Conservation (phyloP, 2,888 invertebrate species). For the Troides oblongomaculatus region DNA sequence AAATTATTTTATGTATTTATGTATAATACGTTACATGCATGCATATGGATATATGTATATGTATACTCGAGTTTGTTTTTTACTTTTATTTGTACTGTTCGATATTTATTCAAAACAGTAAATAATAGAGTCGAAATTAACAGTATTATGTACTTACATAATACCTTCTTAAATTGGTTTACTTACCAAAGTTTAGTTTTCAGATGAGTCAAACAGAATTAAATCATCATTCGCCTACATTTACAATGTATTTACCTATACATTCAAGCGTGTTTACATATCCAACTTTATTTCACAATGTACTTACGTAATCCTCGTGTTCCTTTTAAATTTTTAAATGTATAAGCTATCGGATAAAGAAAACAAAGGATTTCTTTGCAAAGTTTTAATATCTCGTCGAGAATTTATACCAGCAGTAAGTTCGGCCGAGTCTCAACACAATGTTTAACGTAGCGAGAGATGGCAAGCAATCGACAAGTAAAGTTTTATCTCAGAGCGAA, state of each 20-base stretch:
- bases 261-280: not conserved
- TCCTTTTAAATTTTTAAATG: not conserved
- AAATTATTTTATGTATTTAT: too few species aligned
- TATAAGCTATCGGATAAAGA: not conserved
- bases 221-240: not conserved
- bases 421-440: not conserved
- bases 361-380: not conserved
- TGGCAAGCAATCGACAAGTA: not conserved
- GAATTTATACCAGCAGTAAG: not conserved
- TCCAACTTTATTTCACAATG: not conserved
- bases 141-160: too few species aligned
- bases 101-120: too few species aligned
- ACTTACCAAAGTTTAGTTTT: not conserved
- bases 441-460: not conserved
- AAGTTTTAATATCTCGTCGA: not conserved
- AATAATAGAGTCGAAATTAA: too few species aligned
- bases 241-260: not conserved
- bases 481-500: not conserved
- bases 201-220: not conserved
- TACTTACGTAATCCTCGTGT: not conserved
- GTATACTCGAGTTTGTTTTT: too few species aligned
- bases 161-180: too few species aligned
- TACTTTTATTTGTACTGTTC: too few species aligned
- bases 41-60: too few species aligned
- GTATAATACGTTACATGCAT: too few species aligned